Evolutionary conservation across 2,113 vertebrate species (phyloP), one percentile per base, ranked within the genome.

Genomic region (Chaetops frenatus): DNA sequence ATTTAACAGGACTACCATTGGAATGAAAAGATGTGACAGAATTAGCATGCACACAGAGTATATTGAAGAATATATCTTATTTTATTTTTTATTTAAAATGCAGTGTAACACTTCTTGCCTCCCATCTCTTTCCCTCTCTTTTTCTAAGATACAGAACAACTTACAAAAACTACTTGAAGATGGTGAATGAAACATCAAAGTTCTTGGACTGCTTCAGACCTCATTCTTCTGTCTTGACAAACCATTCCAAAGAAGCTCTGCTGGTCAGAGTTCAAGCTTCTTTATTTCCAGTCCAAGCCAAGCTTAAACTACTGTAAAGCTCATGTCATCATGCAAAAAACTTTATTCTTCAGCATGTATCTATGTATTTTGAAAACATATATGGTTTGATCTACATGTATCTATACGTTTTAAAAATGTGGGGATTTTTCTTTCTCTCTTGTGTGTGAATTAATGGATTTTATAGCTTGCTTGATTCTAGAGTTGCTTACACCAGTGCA

Each of bases 111-210:
- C 8, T 92, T 77, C 45, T n/a, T 77, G 22, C 31, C 15, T 86
- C 22, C 14, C 16, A 70, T 18, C 42, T 84, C 35, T 53, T 97
- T 91, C 84, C 77, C 47, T 90, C 50, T 92, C 84, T 93, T 83
- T 94, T 96, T 86, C 95, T 99, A 96, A 99, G 99, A 99, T 99
- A 96, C 99, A 99, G 95, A 98, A 97, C 95, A 99, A 98, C 94
- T 98, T 99, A 84, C 98, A 99, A 94, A 98, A 98, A 56, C 97
- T 99, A 6, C 97, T 99, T 95, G 98, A 99, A 44, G 98, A 99
- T 47, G 96, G 97, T 20, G 95, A 98, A 72, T 98, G 97, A 98
- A 38, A 86, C 31, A 5, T 61, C 7, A 5, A 0, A 61, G 24
- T 86, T 86, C 82, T 79, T 92, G 65, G 83, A 89, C 92, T 81